Evolutionary conservation across 2,888 invertebrate genomes (phyloP).

Genomic region (Hoplodrina blanda): DNA sequence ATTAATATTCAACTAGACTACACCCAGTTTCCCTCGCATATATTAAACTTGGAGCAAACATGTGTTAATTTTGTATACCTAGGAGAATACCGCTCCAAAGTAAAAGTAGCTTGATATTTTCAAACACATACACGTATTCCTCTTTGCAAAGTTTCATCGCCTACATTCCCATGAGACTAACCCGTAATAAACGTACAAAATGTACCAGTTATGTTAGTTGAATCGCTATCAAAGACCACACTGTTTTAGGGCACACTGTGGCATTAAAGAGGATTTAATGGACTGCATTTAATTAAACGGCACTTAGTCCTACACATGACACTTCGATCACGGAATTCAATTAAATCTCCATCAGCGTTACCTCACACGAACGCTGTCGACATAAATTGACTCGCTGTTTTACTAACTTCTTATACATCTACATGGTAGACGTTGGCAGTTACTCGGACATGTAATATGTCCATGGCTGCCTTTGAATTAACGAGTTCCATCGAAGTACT

Average conservation of each 20-base stretch:
- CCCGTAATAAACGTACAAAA: slow-evolving; percentile 24
- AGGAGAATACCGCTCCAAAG: slow-evolving; percentile 26
- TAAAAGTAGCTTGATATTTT: slow-evolving; percentile 41
- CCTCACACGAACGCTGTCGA: slow-evolving; percentile 71
- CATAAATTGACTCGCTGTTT: slow-evolving; percentile 69
- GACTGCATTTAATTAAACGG: slow-evolving; percentile 47
- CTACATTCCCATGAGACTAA: slow-evolving; percentile 40
- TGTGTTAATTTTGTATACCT: slow-evolving; percentile 37
- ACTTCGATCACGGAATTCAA: slow-evolving; percentile 66
- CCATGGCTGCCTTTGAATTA: slow-evolving; percentile 46
- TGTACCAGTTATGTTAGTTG: slow-evolving; percentile 27
- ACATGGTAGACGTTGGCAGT: slow-evolving; percentile 67
- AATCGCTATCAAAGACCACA: slow-evolving; percentile 33
- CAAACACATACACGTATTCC: slow-evolving; percentile 24
- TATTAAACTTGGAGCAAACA: slow-evolving; percentile 44
- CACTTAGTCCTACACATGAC: slow-evolving; percentile 41
- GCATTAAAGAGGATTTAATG: slow-evolving; percentile 47
- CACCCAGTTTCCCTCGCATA: slow-evolving; percentile 28
- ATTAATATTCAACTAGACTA: slow-evolving; percentile 56
- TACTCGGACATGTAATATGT: slow-evolving; percentile 73
- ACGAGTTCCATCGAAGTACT: slow-evolving; percentile 39
- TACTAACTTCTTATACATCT: slow-evolving; percentile 46
- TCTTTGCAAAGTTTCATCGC: slow-evolving; percentile 42
- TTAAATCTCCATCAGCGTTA: slow-evolving; percentile 71
- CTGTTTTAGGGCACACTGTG: slow-evolving; percentile 33